Evolutionary conservation across 2,797 vertebrate genomes (phyloP), one percentile per base, ranked within the genome.

Genomic region (Cetoscarus ocellatus): DNA sequence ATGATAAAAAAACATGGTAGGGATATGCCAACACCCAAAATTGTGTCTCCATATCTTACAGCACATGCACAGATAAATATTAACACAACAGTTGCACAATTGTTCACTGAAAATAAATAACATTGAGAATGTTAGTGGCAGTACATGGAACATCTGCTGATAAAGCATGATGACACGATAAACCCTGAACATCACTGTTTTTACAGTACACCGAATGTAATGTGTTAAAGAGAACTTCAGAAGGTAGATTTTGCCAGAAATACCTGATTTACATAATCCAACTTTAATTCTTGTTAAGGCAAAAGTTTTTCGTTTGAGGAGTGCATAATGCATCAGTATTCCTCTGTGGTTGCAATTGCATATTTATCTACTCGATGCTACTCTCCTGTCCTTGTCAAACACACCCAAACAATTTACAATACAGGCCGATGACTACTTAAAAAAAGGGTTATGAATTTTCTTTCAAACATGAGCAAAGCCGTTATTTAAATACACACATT

Each of bases 181-280:
- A 80, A 91, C 80, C 85, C 84, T 90, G 86, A 89, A 91, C 71
- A 70, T 67, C 63, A 73, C 48, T 1, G 60, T 77, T 72, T 78
- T 76, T 79, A 89, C 89, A 90, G 87, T 91, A 89, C 88, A 87
- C 67, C 73, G 84, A 86, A 91, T 86, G 84, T 88, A 91, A 91
- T 85, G 82, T 72, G 78, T 66, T 78, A 83, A 55, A 87, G 85
- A 73, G 45, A 75, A 90, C 60, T 83, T 89, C 86, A 84, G 85
- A 90, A 90, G 88, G 90, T 92, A 93, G 90, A 93, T 87, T 91
- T 89, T 88, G 79, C 83, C 86, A 90, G 90, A 88, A 94, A 93
- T 91, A 94, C 91, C 92, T 92, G 91, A 93, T 89, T 91, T 86
- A 90, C 74, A 88, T 77, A 86, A 86, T 83, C 79, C 86, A 77